Base-by-base conservation (phyloP, 2,797 vertebrate species). In the Microhierax caerulescens region DNA sequence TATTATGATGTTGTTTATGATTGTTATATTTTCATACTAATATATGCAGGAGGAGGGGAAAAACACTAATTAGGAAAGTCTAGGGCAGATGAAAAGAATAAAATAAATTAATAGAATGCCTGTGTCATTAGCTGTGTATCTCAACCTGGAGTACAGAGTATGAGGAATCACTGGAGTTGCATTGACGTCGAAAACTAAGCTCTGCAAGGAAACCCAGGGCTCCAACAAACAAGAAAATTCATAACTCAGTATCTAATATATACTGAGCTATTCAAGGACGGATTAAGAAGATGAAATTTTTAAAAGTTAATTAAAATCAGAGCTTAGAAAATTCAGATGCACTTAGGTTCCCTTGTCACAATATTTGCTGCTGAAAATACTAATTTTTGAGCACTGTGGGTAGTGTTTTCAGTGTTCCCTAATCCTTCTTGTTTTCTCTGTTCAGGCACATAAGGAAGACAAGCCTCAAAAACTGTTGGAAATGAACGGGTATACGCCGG, bases 391-490 rank as follows among this genome's bases (percentile, higher is more conserved):
- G 27, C 13, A 19, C 11, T 30, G 5, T 77, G 28, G 18, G 8
- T 78, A 64, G n/a, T 32, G 37, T 60, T 95, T 95, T 56, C 50
- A 68, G 7, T 59, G 69, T 92, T 79, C 50, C 24, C 45, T 65
- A 61, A 79, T 78, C 6, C 10, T 56, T 91, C 75, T 89, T 93
- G 7, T 94, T 94, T 90, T 70, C 72, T 90, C 69, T 92, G 5
- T 90, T 89, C 53, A 98, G 98, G 73, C 48, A 24, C 68, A 72
- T 57, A 95, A 95, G 59, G 97, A 98, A 73, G 81, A 48, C 57
- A 76, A 75, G 14, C 87, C 95, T 96, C 74, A 88, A 63, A 96
- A 94, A 54, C 73, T 90, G 3, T 67, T 96, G 45, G 97, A 96
- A 30, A 96, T 94, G 96, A 98, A 98, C 0, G 90, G 96, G 16